Conservation (phyloP, 2,797 vertebrate species). For the Fringilla coelebs region DNA sequence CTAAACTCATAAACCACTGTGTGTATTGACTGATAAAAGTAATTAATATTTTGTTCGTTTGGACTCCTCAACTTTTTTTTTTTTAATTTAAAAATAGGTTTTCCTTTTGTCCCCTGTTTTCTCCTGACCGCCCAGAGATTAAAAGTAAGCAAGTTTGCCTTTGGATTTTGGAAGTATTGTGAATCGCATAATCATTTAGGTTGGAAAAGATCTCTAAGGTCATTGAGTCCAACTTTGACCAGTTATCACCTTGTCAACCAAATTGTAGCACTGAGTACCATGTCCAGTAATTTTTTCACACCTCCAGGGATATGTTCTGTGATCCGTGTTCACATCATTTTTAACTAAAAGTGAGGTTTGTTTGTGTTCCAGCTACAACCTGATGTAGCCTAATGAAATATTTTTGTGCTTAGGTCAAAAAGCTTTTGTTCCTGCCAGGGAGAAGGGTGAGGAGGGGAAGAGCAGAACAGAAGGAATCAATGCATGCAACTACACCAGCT, state of each 20-base stretch:
- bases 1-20: neutral
- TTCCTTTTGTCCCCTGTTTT: fast-evolving
- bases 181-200: neutral
- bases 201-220: neutral
- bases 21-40: neutral
- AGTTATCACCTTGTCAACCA: neutral
- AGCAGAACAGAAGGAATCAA: neutral
- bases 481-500: neutral
- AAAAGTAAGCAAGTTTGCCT: neutral
- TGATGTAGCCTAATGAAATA: neutral
- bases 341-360: neutral
- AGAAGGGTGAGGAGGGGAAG: neutral
- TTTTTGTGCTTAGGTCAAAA: neutral
- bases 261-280: neutral
- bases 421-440: neutral
- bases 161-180: neutral
- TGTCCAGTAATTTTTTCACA: neutral
- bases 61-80: neutral
- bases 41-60: neutral
- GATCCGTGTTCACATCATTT: neutral
- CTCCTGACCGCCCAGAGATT: fast-evolving
- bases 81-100: neutral
- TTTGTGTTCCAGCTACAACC: conserved; percentile 24
- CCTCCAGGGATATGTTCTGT: neutral
- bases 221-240: neutral